Base-by-base conservation (phyloP, 2,113 vertebrate genomes). In the Halichoeres trimaculatus region DNA sequence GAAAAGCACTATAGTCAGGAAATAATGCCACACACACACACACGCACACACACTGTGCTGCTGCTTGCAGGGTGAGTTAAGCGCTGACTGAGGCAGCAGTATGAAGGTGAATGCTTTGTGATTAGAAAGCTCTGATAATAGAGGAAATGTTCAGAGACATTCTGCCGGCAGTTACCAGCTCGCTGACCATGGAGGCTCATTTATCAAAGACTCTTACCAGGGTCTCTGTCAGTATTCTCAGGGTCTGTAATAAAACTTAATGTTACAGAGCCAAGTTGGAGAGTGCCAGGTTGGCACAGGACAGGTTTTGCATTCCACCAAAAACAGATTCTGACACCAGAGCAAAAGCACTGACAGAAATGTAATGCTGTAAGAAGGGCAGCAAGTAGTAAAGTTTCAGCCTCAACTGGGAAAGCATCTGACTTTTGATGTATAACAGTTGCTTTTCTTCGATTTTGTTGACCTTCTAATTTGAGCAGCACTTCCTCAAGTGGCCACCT, bases 81-180 rank as follows among this genome's bases (percentile, higher is more conserved):
- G 81, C 22, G 79, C 84, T 87, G 88, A 88, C 87, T 80, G 89
- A 85, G 78, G 85, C 51, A 35, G 79, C 10, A 12, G 76, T 71
- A 85, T 81, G 80, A 90, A 90, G 86, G 86, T 91, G 88, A 91
- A 85, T 10, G 85, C 76, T 72, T 70, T 81, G 85, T 83, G 85
- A 88, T 89, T 85, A 86, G 79, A 80, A 81, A 85, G 74, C 52
- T 78, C 65, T 75, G 85, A 86, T 86, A 85, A 88, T 43, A 41
- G 76, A 78, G 85, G 87, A 89, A 89, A 82, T 77, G 80, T 88
- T 88, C 69, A 53, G 76, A 86, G 84, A 83, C 75, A 54, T 78
- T 88, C 62, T 34, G 81, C 71, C 72, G 81, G 87, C 85, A 82
- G 82, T 67, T 76, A 88, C 36, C 78, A 71, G 73, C 83, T 79